Base-by-base conservation (phyloP, 2,888 invertebrate genomes). In the Helleia helle region DNA sequence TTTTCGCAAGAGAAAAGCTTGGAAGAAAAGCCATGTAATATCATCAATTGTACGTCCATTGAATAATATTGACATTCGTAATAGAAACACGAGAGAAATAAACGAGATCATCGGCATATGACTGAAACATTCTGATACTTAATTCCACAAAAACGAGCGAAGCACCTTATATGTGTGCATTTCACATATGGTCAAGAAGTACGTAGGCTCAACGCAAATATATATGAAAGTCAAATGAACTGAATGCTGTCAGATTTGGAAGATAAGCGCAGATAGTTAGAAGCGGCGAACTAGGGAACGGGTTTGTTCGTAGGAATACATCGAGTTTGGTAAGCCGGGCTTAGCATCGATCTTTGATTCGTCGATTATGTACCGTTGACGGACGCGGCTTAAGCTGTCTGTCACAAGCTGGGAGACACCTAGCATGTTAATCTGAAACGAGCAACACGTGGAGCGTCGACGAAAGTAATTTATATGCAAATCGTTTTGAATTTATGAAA, bases 381-480 rank as follows among this genome's bases (percentile, higher is more conserved):
- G 84, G 83, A 84, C 77, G 83, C 83, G 65, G 79, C 79, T 84
- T 81, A 81, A 68, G 66, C 72, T 77, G 81, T 79, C 80, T 72
- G 77, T 80, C 81, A 76, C 71, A 65, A 63, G 60, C 60, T 65
- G 63, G 62, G 63, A 65, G 70, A 71, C 75, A 77, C 76, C 77
- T 69, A 72, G 75, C 69, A 69, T 67, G 72, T 75, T 84, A 84
- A 83, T 83, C 83, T 80, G 71, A 73, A 71, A 75, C 58, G 65
- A 76, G 76, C 79, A 80, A 81, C 83, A 81, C 79, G 79, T 81
- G 80, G 79, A 75, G 65, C 74, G 73, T 72, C 67, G 71, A 71
- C 70, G 71, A 79, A 80, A 79, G 70, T 83, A 70, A 84, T 84
- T 83, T 84, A 83, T 79, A 84, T 84, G 83, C 75, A 76, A 84